phyloP scores from a whole-genome alignment of 1,140 invertebrate species.

The Lucilia sericata region DNA sequence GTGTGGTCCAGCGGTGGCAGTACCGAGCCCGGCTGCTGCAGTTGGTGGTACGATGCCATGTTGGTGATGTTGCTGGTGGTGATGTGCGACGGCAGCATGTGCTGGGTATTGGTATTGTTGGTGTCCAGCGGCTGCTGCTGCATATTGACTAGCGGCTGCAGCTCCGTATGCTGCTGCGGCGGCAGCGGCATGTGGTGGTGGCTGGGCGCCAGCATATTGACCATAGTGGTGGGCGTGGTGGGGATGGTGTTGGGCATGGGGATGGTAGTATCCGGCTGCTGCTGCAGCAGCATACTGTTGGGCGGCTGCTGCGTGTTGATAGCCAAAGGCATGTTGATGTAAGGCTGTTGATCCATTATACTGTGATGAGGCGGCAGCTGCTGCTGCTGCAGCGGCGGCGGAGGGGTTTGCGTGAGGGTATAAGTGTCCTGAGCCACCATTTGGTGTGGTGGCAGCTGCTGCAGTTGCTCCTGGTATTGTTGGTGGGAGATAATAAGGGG shows the following conservation, averaged over 20 bases:
- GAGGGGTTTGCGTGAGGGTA: constrained; percentile 58
- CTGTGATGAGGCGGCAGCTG: constrained; percentile 50
- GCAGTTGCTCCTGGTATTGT: constrained; percentile 48
- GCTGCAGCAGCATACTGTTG: constrained; percentile 61
- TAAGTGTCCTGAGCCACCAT: constrained; percentile 51
- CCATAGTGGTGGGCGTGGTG: constrained; percentile 51
- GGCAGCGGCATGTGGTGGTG: constrained; percentile 56
- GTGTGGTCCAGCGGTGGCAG: constrained; percentile 62
- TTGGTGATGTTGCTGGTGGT: constrained; percentile 55
- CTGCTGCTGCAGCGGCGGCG: constrained; percentile 48
- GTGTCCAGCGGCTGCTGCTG: constrained; percentile 53
- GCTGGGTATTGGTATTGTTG: constrained; percentile 58
- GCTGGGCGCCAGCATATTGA: constrained; percentile 55
- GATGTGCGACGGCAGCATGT: constrained; percentile 53
- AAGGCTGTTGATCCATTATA: constrained; percentile 58
- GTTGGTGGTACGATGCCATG: constrained; percentile 65
- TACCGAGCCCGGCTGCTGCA: constrained; percentile 53
- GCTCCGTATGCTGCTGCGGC: constrained; percentile 54
- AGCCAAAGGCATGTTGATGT: constrained; percentile 67
- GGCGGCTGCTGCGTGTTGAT: constrained; percentile 59
- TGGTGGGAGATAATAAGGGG: constrained; percentile 51
- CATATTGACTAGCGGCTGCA: constrained; percentile 65
- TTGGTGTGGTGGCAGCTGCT: constrained; percentile 44
- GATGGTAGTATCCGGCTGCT: constrained; percentile 50
- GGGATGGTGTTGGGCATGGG: constrained; percentile 50